phyloP scores from a whole-genome alignment of 30 jellyfish, hydroid and myxozoan genomes.

The Nemopilema nomurai region DNA sequence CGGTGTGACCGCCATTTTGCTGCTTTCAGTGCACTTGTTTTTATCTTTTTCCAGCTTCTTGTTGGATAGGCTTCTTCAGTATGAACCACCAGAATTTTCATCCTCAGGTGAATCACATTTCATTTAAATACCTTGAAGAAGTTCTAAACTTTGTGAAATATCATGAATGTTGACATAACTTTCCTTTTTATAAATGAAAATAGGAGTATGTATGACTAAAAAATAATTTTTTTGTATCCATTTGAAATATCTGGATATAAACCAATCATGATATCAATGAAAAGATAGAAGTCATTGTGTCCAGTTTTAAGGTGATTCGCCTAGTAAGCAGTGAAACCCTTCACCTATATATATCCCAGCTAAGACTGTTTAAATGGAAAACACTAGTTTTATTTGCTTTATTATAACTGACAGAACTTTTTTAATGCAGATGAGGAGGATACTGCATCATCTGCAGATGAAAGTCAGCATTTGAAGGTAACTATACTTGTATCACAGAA shows the following conservation, averaged over 20 bases:
- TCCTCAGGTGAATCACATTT: slow-evolving; percentile 86
- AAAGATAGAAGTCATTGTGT: no score
- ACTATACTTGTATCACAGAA: not conserved
- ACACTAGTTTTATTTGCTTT: no score
- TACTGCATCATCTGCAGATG: slow-evolving; percentile 93
- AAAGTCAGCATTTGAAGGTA: slow-evolving; percentile 64
- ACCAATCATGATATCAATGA: no score
- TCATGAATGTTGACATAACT: not conserved
- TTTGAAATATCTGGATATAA: not conserved
- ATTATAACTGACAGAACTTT: no score
- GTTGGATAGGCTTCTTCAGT: slow-evolving; percentile 92
- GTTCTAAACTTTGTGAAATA: no score
- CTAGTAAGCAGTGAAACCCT: no score
- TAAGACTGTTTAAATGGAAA: no score
- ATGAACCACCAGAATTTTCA: slow-evolving; percentile 89
- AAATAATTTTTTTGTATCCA: not conserved
- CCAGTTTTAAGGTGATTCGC: no score
- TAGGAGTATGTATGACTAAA: not conserved
- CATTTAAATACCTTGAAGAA: not conserved
- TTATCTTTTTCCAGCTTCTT: slow-evolving; percentile 66
- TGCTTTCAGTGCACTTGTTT: no score
- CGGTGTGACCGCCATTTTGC: no score
- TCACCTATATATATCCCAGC: no score
- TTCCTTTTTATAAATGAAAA: no score
- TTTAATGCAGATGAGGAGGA: slow-evolving; percentile 76